Evolutionary conservation across 2,113 vertebrate species (phyloP), one percentile per base, ranked within the genome.

Genomic region (Phyllostomus hastatus): DNA sequence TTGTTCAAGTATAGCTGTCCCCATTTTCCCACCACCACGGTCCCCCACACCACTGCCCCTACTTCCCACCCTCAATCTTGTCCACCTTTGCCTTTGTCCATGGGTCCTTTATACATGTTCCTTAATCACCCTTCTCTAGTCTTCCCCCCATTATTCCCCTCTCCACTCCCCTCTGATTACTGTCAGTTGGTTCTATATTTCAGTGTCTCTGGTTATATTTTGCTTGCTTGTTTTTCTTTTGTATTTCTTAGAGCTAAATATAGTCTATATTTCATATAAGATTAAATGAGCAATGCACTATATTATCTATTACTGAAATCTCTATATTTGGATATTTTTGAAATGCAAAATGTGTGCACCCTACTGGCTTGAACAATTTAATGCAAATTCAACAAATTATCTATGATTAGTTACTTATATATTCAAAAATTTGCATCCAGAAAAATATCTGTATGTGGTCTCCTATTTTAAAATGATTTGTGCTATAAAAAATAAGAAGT

Each of bases 321-420:
- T 61, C 15, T 64, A n/a, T 92, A 69, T 61, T 96, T 92, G 38
- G 61, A 35, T 90, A 84, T 14, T 90, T 92, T 90, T 35, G 24
- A 33, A 93, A 96, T 94, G 31, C 10, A 88, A 84, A 95, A 50
- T 82, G 6, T 84, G 14, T 84, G 46, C 6, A 67, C 11, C 31
- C 52, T 76, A 59, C 38, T 92, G 43, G 4, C 15, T 64, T 64
- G n/a, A 96, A 80, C 50, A 95, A 92, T 84, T 96, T 84, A 95
- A 96, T 92, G 64, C 50, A 95, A 95, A 96, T 94, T 94, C 50
- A 75, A 54, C 24, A 84, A 84, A 85, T 78, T 92, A 7, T 84
- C 17, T 59, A 87, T 70, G 41, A 66, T 88, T 90, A 43, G 17
- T 90, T 91, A 46, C 26, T 93, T 95, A 85, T 48, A 26, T 43